Conservation (phyloP, 2,888 invertebrate genomes). For the Dryobotodes eremita region DNA sequence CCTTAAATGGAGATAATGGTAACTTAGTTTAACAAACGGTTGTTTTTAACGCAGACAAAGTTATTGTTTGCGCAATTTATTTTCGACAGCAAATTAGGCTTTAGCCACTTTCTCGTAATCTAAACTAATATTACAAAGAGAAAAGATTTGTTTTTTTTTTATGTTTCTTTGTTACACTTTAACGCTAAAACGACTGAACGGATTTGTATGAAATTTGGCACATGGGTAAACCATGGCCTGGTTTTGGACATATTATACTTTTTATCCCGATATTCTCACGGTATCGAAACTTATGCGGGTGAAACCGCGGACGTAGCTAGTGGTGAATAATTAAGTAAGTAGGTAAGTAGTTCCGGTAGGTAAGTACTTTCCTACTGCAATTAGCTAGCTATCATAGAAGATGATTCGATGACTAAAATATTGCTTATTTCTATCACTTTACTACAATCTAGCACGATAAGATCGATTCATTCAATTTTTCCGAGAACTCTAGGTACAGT, state of each 20-base stretch:
- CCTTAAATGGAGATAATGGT: background rate
- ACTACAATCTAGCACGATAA: slow-evolving; percentile 13
- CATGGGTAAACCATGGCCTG: no score
- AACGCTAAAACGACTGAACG: no score
- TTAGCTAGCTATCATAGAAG: background rate
- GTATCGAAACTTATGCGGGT: no score
- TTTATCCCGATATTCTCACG: no score
- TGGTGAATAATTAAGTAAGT: slow-evolving; percentile 4
- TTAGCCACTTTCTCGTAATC: background rate
- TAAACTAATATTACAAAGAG: no score
- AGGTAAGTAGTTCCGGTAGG: background rate
- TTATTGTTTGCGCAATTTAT: background rate
- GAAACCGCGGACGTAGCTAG: no score
- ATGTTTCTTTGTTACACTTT: no score
- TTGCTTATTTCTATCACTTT: slow-evolving; percentile 7
- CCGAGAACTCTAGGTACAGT: slow-evolving; percentile 24
- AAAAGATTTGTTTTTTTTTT: no score
- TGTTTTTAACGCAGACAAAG: background rate
- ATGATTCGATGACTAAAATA: background rate
- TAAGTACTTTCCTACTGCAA: background rate
- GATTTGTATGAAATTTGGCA: no score
- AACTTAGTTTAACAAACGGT: background rate
- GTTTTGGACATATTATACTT: no score
- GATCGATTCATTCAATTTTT: slow-evolving; percentile 41
- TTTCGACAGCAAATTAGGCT: background rate